These are phyloP conservation scores for Paralinhomoeus sp. DNA, from an alignment of 2,888 invertebrate species.

Conservation along the genomic window DNA sequence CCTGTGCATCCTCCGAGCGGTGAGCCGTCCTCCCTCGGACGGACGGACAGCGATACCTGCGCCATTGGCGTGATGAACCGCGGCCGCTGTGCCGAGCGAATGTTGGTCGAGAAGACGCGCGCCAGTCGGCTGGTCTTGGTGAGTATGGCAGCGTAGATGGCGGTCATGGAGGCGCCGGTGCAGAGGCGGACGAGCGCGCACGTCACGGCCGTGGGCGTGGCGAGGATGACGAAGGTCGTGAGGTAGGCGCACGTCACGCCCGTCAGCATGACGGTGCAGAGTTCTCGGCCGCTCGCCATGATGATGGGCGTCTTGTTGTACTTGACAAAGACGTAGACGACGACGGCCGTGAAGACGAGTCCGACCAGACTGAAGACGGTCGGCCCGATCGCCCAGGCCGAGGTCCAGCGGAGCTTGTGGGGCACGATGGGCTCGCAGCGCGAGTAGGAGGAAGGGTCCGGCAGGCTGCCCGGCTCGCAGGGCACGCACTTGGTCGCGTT, in stretches of 20 bases:
- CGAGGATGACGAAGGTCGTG: slow-evolving; percentile 46
- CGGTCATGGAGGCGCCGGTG: slow-evolving; percentile 45
- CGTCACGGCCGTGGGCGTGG: slow-evolving; percentile 41
- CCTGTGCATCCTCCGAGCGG: too few relatives aligned
- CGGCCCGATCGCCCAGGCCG: slow-evolving; percentile 44
- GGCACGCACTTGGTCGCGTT: slow-evolving; percentile 40
- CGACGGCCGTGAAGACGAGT: slow-evolving; percentile 35
- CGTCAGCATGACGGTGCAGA: slow-evolving; percentile 47
- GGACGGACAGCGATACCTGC: too few relatives aligned
- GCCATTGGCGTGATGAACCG: slow-evolving; percentile 51
- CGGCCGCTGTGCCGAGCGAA: slow-evolving; percentile 44
- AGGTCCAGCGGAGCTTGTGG: slow-evolving; percentile 39
- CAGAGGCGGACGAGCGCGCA: slow-evolving; percentile 41
- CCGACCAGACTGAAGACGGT: slow-evolving; percentile 40
- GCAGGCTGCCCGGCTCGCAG: slow-evolving; percentile 42
- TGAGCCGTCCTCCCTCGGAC: too few relatives aligned
- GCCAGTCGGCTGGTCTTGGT: slow-evolving; percentile 52
- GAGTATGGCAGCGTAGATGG: slow-evolving; percentile 50
- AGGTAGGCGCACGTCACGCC: slow-evolving; percentile 47
- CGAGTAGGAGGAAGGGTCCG: slow-evolving; percentile 37
- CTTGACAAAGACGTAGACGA: slow-evolving; percentile 41
- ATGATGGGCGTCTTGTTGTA: slow-evolving; percentile 44
- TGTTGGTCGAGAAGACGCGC: slow-evolving; percentile 45
- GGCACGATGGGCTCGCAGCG: slow-evolving; percentile 28
- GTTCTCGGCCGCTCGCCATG: slow-evolving; percentile 51